These are phyloP conservation scores for Egretta garzetta DNA, from an alignment of 2,113 vertebrate genomes.

Conservation along the genomic window DNA sequence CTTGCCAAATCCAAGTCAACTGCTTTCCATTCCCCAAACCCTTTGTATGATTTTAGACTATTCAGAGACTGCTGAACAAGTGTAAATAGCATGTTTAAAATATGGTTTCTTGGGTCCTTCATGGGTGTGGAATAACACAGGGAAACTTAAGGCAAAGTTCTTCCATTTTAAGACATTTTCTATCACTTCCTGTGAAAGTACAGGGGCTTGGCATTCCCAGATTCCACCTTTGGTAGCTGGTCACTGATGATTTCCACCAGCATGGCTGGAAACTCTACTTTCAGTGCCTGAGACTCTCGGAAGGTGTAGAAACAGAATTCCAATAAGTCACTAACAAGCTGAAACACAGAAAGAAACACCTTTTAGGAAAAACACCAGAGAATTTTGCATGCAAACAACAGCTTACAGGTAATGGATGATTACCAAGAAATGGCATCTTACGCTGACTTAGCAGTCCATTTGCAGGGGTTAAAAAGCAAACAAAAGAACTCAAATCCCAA, in stretches of 20 bases:
- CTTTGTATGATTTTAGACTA: conserved; percentile 62
- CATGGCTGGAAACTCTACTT: conserved; percentile 99
- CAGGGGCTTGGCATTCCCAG: conserved; percentile 94
- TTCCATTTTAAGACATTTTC: conserved; percentile 68
- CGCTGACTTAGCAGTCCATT: not conserved
- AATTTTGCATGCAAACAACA: not conserved
- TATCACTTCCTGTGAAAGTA: conserved; percentile 99
- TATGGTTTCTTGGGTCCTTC: conserved; percentile 75
- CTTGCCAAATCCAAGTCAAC: conserved; percentile 57
- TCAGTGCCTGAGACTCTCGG: conserved; percentile 97
- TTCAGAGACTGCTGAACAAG: conserved; percentile 65
- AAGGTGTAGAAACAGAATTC: conserved; percentile 99
- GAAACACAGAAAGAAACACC: conserved; percentile 66
- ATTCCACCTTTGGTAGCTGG: conserved; percentile 99
- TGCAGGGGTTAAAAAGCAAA: not conserved
- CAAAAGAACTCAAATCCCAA: not conserved
- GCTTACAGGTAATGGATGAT: not conserved
- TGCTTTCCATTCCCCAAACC: conserved; percentile 71
- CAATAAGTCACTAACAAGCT: conserved; percentile 94
- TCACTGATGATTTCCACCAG: conserved; percentile 99
- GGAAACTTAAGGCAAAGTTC: conserved; percentile 87
- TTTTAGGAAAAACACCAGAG: not conserved
- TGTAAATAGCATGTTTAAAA: conserved; percentile 72
- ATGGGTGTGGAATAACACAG: conserved; percentile 77
- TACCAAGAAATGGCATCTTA: not conserved